Base-by-base conservation (phyloP, 2,797 vertebrate species). In the Muscicapa striata region DNA sequence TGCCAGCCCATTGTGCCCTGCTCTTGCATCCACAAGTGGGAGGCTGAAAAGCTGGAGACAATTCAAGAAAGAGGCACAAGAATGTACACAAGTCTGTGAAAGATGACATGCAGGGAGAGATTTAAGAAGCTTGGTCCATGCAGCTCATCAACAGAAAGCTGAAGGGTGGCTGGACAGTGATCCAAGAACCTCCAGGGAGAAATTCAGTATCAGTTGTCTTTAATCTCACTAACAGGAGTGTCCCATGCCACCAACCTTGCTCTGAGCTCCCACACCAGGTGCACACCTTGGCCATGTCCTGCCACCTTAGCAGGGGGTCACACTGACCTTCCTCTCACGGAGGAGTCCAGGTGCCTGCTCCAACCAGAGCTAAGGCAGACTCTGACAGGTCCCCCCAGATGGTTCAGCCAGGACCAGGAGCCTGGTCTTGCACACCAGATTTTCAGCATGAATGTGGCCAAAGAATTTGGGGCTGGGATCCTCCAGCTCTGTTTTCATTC, bases 401-500 rank as follows among this genome's bases (percentile, higher is more conserved):
- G 13, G 10, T 24, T 40, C 57, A 93, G 54, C 26, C 38, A 26
- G 61, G 45, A 49, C 48, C 19, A 21, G 20, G 29, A 84, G 40
- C 36, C 40, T 55, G 40, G 34, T 34, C 34, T 24, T 51, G 55
- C 1, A 3, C 45, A 57, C 40, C 61, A 46, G 38, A 23, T 78
- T 90, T 62, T 45, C 36, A 78, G 40, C 1, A 1, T 2, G 2
- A 93, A 87, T 4, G n/a, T 45, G 51, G 67, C 81, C 88, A 87
- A 43, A 89, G 54, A 90, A 87, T 87, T 64, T 16, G 22, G 63
- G 51, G 59, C 62, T 0, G 0, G 46, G 73, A 87, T 93, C 40
- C 69, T 92, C 54, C 79, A 76, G 76, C 58, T 92, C 85, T 94
- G 62, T 81, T 96, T 88, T 81, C 32, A 27, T 90, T 80, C 79